These are phyloP conservation scores for Siniperca scherzeri DNA, from an alignment of 2,797 vertebrate species.

Conservation along the genomic window DNA sequence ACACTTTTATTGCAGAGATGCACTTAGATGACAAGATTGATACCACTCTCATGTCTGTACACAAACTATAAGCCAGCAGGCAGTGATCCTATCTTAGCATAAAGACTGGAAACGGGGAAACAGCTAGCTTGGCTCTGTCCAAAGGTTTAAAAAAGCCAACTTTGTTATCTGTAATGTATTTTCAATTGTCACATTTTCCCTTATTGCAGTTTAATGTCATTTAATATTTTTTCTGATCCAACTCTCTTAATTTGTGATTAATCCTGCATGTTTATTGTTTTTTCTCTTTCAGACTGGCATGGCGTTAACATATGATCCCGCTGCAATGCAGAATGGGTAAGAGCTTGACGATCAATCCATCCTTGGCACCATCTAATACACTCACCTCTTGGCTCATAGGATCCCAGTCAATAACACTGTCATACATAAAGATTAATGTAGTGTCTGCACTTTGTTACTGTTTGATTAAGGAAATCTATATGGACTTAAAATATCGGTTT, in stretches of 20 bases:
- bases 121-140: background rate
- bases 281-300: conserved; percentile 91
- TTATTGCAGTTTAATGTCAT: background rate
- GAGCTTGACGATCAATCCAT: conserved; percentile 68
- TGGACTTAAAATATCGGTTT: conserved; percentile 60
- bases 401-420: conserved; percentile 70
- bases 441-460: conserved; percentile 75
- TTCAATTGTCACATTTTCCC: background rate
- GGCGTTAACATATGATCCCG: conserved; percentile 96
- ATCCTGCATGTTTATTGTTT: conserved; percentile 8
- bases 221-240: background rate
- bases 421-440: conserved; percentile 79
- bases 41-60: background rate
- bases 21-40: background rate
- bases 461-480: conserved; percentile 76
- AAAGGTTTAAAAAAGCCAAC: background rate
- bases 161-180: background rate
- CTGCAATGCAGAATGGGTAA: conserved; percentile 98
- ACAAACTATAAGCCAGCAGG: background rate
- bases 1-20: background rate
- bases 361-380: conserved; percentile 65
- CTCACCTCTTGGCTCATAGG: conserved; percentile 65
- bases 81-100: background rate
- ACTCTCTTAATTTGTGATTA: conserved; percentile 26
- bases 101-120: background rate